Base-by-base conservation (phyloP, 2,113 vertebrate genomes). In the Sakesphorus luctuosus region DNA sequence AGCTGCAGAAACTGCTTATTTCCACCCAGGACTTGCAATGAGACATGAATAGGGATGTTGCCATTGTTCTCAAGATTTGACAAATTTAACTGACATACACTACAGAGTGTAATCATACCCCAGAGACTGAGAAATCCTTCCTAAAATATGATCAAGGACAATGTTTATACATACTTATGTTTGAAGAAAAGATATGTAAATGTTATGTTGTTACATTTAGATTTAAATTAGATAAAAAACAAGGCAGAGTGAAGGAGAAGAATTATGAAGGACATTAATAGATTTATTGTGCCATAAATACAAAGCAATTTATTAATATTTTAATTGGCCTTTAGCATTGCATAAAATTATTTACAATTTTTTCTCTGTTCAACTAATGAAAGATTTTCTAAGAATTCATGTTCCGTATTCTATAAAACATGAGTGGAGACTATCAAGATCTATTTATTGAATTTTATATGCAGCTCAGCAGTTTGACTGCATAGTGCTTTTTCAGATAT, bases 51-150 rank as follows among this genome's bases (percentile, higher is more conserved):
- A 53, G 47, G 33, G n/a, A 58, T 16, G 40, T 26, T 59, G 40
- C 56, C 46, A 8, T 46, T 87, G 55, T 71, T 87, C 55, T 36
- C 4, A 11, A 35, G 56, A 18, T 31, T 12, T 2, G 1, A 50
- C 69, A 87, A 74, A 92, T 91, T 74, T 63, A 89, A 71, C 61
- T 84, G 93, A 81, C 73, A 35, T 33, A 14, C 77, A 9, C 38
- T 46, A 7, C 20, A 6, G 77, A 62, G 46, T 26, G 43, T 9
- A 87, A 71, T 75, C 52, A 9, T 87, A 78, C 61, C 66, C 87
- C 73, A 75, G 77, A 93, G 93, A 90, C 82, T 29, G 62, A 87
- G 65, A 90, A 90, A 94, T 73, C 75, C 49, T 88, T 86, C 79
- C 55, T 16, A 40, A 13, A 65, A 68, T 69, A 84, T 53, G 49